A percentile compares a stretch with the other conserved stretches of the same genome.
phyloP scores from a whole-genome alignment of 2,797 vertebrate genomes.

The Ptychadena robeensis region DNA sequence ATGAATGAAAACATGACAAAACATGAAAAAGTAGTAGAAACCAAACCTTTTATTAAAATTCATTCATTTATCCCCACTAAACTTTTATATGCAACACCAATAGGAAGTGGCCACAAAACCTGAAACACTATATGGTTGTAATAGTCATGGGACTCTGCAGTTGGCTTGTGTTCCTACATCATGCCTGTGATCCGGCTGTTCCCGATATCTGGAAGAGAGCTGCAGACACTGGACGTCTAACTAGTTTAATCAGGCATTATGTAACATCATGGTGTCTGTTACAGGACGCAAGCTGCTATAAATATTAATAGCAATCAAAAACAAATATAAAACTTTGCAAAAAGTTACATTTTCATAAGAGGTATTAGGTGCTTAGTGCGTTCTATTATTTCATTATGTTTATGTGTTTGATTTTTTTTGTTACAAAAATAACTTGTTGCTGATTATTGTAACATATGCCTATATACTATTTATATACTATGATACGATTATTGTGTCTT shows the following conservation, averaged over 20 bases:
- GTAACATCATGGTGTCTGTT: not conserved
- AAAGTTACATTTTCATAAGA: not conserved
- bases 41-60: slow-evolving; percentile 34
- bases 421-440: too few species aligned
- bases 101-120: slow-evolving; percentile 31
- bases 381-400: too few species aligned
- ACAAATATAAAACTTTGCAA: not conserved
- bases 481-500: too few species aligned
- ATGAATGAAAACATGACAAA: not conserved
- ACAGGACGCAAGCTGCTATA: not conserved
- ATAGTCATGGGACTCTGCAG: slow-evolving; percentile 58
- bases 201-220: slow-evolving; percentile 9
- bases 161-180: slow-evolving; percentile 65
- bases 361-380: too few species aligned
- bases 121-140: slow-evolving; percentile 59
- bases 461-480: too few species aligned
- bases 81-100: slow-evolving; percentile 15
- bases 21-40: not conserved
- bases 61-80: slow-evolving; percentile 24
- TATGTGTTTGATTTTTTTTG: too few species aligned
- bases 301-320: not conserved
- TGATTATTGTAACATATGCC: too few species aligned
- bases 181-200: slow-evolving; percentile 65
- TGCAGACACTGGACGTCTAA: not conserved
- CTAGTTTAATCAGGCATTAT: slow-evolving; percentile 2